Evolutionary conservation across 2,797 vertebrate species (phyloP).

Genomic region (Brachyalestes nurse): DNA sequence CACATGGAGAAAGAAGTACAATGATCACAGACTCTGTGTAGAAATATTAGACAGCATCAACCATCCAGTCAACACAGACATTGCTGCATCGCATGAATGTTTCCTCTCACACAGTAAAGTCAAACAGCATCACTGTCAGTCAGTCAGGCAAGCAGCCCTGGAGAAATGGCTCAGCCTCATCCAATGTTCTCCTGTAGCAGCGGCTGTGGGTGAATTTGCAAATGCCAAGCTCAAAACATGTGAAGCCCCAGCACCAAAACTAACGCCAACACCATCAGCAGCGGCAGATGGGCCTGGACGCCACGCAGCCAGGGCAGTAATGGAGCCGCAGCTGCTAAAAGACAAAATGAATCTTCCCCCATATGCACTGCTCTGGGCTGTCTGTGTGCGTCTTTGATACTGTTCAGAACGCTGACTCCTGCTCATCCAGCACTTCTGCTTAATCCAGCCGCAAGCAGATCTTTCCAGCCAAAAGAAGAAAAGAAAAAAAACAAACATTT

Average conservation of each 20-base stretch:
- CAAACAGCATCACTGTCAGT: conserved; percentile 37
- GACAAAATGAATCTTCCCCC: conserved; percentile 79
- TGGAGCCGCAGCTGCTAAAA: conserved; percentile 77
- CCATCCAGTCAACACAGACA: background rate
- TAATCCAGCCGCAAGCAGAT: background rate
- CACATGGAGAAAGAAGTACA: conserved; percentile 15
- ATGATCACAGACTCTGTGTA: conserved; percentile 19
- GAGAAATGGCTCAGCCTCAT: conserved; percentile 30
- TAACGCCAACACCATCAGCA: conserved; percentile 54
- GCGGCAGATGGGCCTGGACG: conserved; percentile 74
- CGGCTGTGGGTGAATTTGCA: conserved; percentile 46
- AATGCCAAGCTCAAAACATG: conserved; percentile 58
- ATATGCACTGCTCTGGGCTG: conserved; percentile 73
- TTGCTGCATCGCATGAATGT: conserved; percentile 4
- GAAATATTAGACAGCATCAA: conserved; percentile 34
- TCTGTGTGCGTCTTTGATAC: conserved; percentile 63
- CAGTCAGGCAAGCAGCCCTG: conserved; percentile 15
- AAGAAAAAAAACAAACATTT: background rate
- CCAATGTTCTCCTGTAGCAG: conserved; percentile 45
- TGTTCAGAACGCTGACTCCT: conserved; percentile 58
- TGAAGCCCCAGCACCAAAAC: conserved; percentile 46
- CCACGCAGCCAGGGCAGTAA: conserved; percentile 74
- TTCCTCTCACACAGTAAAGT: conserved; percentile 8
- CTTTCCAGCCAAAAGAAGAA: background rate
- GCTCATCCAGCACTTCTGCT: conserved; percentile 34